Percentiles rank a stretch among this genome's conserved stretches.
Evolutionary conservation across 2,888 invertebrate genomes (phyloP).

Genomic region (Drosophila rellima): DNA sequence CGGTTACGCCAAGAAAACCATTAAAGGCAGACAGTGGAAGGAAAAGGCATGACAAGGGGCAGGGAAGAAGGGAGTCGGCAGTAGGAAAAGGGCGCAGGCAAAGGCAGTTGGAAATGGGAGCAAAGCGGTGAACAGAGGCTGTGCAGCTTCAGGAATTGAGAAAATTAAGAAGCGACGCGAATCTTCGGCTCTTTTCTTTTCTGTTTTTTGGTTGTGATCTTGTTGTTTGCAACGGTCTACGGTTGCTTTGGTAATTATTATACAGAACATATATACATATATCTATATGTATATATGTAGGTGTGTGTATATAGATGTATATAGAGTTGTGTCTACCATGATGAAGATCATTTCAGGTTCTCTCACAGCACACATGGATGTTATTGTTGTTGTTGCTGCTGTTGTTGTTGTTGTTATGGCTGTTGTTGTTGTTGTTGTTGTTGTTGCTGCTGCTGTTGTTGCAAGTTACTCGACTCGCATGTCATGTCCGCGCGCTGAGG

Average conservation of each 20-base stretch:
- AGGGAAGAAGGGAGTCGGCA: neutral
- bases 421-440: conserved; percentile 11
- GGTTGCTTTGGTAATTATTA: conserved; percentile 75
- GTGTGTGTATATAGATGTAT: conserved; percentile 9
- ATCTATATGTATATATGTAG: conserved; percentile 7
- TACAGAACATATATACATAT: conserved; percentile 44
- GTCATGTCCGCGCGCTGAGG: conserved; percentile 84
- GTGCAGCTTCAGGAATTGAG: conserved; percentile 51
- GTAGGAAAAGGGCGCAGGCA: neutral
- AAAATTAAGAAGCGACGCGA: conserved; percentile 73
- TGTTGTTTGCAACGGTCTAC: conserved; percentile 58
- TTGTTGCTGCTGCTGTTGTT: conserved; percentile 15
- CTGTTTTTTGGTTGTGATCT: conserved; percentile 47
- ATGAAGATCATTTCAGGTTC: conserved; percentile 74
- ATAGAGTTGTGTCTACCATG: conserved; percentile 75
- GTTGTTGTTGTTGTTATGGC: conserved; percentile 11
- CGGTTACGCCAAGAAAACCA: conserved; percentile 83
- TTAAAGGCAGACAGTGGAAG: conserved; percentile 67
- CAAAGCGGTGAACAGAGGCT: conserved; percentile 12
- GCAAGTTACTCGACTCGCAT: conserved; percentile 75
- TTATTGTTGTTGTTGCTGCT: neutral
- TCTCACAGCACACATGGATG: conserved; percentile 7
- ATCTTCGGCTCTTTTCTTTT: conserved; percentile 18
- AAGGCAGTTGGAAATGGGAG: neutral
- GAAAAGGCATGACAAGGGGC: neutral